These are phyloP conservation scores for Chrysomallon squamiferum DNA, from an alignment of 1,140 invertebrate species.

Conservation along the genomic window DNA sequence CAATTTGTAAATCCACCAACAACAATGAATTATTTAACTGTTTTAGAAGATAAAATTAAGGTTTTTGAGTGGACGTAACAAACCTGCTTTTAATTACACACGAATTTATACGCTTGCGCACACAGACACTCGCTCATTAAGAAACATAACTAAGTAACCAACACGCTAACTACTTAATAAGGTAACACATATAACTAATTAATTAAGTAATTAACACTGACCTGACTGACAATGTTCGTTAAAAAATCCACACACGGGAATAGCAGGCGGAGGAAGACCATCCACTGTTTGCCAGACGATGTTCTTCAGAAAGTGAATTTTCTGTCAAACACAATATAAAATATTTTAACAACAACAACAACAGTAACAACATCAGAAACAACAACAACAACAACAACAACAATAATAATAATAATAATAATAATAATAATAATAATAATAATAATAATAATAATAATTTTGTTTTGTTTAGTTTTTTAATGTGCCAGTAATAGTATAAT, in stretches of 20 bases:
- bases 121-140: too few relatives aligned
- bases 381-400: background rate
- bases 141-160: too few relatives aligned
- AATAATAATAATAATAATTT: background rate
- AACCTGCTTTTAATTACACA: too few relatives aligned
- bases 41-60: too few relatives aligned
- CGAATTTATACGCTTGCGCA: too few relatives aligned
- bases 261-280: slow-evolving; percentile 30
- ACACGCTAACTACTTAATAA: too few relatives aligned
- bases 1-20: too few relatives aligned
- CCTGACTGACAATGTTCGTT: slow-evolving; percentile 26
- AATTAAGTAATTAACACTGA: background rate
- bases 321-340: slow-evolving; percentile 14
- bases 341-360: background rate
- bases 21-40: too few relatives aligned
- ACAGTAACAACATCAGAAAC: background rate
- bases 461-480: background rate
- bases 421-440: background rate
- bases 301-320: slow-evolving; percentile 12
- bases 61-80: too few relatives aligned
- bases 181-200: too few relatives aligned
- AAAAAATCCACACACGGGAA: slow-evolving; percentile 39
- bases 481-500: background rate
- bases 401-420: background rate
- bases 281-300: slow-evolving; percentile 28